Percentiles rank a stretch among this genome's conserved stretches.
Conservation (phyloP, 2,888 invertebrate genomes). For the Incurvaria masculella region DNA sequence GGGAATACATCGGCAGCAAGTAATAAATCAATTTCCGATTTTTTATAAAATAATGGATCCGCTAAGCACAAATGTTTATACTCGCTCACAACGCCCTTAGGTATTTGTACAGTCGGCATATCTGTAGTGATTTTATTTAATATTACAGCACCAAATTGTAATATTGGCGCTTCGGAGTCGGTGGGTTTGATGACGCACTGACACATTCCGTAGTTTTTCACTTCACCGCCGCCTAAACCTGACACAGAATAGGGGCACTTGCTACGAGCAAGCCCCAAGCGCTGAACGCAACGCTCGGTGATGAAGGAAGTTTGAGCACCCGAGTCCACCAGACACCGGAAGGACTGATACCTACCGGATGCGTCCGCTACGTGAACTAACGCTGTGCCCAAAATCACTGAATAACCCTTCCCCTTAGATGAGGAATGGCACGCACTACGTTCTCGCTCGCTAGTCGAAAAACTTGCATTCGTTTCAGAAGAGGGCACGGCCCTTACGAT, state of each 20-base stretch:
- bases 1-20: not conserved
- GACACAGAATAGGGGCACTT: constrained; percentile 4
- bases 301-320: constrained; percentile 8
- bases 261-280: constrained; percentile 5
- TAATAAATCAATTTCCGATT: not conserved
- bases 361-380: not conserved
- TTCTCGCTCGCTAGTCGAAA: no score
- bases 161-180: not conserved
- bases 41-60: not conserved
- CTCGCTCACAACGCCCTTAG: not conserved
- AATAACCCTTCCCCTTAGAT: not conserved
- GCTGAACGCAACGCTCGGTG: constrained; percentile 3
- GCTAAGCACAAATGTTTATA: not conserved
- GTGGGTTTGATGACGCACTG: constrained; percentile 5
- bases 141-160: constrained; percentile 1
- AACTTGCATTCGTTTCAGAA: no score
- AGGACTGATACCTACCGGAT: not conserved
- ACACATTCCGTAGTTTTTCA: constrained; percentile 4
- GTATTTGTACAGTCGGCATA: not conserved
- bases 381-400: not conserved
- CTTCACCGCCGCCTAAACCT: constrained; percentile 1
- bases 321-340: constrained; percentile 6
- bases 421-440: not conserved
- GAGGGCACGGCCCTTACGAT: no score
- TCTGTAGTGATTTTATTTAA: constrained; percentile 1